Evolutionary conservation across 2,797 vertebrate species (phyloP).

Genomic region (Numenius phaeopus): DNA sequence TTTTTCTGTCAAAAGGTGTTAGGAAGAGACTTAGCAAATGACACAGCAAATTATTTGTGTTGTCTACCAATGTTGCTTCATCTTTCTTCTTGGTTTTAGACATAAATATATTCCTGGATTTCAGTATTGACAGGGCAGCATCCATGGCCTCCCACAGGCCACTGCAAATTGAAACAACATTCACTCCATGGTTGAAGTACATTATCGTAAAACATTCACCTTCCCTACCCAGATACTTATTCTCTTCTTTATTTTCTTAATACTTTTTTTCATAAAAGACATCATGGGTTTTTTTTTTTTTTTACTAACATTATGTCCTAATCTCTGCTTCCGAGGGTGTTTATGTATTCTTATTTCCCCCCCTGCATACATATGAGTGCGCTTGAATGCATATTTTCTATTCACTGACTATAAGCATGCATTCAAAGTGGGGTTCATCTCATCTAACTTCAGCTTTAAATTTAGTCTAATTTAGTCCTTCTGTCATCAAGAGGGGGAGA

Average conservation of each 20-base stretch:
- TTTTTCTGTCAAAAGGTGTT: background rate
- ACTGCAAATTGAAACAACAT: background rate
- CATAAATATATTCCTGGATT: background rate
- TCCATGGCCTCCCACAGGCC: background rate
- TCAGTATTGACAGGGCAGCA: accelerated
- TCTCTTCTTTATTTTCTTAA: background rate
- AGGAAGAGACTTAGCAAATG: background rate
- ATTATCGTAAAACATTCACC: background rate
- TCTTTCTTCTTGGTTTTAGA: background rate
- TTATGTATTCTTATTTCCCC: background rate
- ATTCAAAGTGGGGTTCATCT: background rate
- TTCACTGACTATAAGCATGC: background rate
- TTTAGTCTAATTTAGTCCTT: background rate
- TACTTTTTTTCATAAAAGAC: background rate
- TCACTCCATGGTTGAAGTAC: background rate
- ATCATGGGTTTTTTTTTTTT: background rate
- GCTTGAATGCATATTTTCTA: background rate
- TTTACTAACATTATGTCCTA: background rate
- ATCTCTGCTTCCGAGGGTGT: background rate
- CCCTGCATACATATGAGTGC: background rate
- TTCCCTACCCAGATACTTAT: background rate
- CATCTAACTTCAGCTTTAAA: background rate
- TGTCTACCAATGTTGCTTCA: background rate
- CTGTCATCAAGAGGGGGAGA: background rate
- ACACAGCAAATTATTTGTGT: background rate